phyloP scores from a whole-genome alignment of 1,140 invertebrate species.

The Drosophila seguyi region DNA sequence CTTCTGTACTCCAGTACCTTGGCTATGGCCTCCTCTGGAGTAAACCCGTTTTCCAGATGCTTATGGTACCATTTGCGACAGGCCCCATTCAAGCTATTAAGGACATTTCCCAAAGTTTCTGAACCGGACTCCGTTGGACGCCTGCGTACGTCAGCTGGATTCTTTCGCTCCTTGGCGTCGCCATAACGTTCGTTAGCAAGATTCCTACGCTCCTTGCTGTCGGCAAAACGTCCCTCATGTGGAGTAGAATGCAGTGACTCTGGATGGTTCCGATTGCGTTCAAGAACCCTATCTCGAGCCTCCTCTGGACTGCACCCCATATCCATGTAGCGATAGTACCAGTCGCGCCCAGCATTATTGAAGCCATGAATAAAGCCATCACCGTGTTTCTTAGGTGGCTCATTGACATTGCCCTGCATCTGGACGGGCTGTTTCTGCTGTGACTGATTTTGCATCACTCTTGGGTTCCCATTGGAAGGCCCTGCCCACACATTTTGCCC shows the following conservation, averaged over 20 bases:
- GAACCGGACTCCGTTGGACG: too few relatives aligned
- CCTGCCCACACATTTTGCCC: not conserved
- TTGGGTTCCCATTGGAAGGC: not conserved
- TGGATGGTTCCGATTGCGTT: slow-evolving; percentile 1
- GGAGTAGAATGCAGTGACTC: not conserved
- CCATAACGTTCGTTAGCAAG: not conserved
- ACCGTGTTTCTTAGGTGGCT: not conserved
- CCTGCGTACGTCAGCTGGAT: not conserved
- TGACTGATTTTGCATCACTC: not conserved
- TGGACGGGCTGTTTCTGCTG: not conserved
- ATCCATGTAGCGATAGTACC: slow-evolving; percentile 4
- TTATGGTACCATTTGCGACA: slow-evolving; percentile 9
- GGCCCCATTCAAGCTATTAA: not conserved
- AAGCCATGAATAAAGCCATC: not conserved
- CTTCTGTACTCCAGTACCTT: slow-evolving; percentile 3
- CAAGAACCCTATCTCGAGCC: not conserved
- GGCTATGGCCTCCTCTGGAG: not conserved
- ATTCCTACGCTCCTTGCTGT: not conserved
- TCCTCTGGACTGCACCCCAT: slow-evolving; percentile 4
- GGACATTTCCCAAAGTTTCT: not conserved
- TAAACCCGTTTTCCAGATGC: slow-evolving; percentile 1
- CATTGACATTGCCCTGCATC: not conserved
- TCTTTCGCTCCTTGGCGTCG: not conserved
- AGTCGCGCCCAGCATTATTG: slow-evolving; percentile 4
- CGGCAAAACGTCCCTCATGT: not conserved